Percentiles rank a stretch among this genome's conserved stretches.
These are phyloP conservation scores for Nemoura dubitans DNA, from an alignment of 2,888 invertebrate genomes.

Conservation along the genomic window DNA sequence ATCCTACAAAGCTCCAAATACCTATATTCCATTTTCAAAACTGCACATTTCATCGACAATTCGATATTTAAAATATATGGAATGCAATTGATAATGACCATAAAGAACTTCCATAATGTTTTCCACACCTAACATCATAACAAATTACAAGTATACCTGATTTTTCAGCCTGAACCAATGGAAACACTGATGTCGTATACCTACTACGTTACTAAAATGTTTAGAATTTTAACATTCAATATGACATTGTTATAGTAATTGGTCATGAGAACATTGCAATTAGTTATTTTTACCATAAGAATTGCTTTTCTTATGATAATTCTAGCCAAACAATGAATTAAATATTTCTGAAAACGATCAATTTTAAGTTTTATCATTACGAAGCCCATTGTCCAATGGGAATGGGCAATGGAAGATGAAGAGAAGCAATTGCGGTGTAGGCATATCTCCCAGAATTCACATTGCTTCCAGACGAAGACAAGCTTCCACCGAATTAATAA, in stretches of 20 bases:
- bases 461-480: not conserved
- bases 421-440: not conserved
- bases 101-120: no score
- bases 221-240: not conserved
- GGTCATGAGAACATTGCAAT: not conserved
- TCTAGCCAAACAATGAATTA: not conserved
- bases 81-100: no score
- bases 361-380: not conserved
- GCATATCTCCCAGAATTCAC: not conserved
- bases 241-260: not conserved
- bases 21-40: not conserved
- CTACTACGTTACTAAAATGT: not conserved
- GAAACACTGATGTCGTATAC: not conserved
- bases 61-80: no score
- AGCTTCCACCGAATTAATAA: not conserved
- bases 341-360: not conserved
- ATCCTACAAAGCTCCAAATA: not conserved
- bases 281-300: not conserved
- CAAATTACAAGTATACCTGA: no score
- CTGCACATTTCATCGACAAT: not conserved
- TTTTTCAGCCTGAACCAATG: not conserved
- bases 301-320: not conserved
- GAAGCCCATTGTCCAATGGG: not conserved
- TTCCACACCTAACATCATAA: no score
- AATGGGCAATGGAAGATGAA: not conserved